phyloP scores from a whole-genome alignment of 1,140 invertebrate genomes.

The Temnothorax curvispinosus region DNA sequence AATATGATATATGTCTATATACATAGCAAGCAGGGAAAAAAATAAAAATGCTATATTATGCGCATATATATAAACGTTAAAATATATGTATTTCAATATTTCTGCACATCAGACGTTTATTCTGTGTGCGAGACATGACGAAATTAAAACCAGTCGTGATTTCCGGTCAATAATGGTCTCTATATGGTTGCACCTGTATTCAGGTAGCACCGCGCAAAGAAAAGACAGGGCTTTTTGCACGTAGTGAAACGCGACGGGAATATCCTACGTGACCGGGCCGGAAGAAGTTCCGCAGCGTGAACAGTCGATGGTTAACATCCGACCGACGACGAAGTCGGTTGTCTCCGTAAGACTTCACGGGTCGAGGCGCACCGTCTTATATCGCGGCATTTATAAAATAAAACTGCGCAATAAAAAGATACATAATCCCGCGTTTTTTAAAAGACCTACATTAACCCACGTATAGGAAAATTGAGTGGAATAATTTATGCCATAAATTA shows the following conservation, averaged over 20 bases:
- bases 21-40: neutral
- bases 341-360: slow-evolving; percentile 30
- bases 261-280: slow-evolving; percentile 76
- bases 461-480: slow-evolving; percentile 2
- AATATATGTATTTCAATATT: neutral
- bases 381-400: slow-evolving; percentile 10
- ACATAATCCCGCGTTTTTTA: neutral
- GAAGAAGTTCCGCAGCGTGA: slow-evolving; percentile 78
- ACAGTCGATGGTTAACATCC: slow-evolving; percentile 69
- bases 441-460: neutral
- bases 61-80: neutral
- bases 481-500: neutral
- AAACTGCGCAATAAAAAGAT: slow-evolving; percentile 9
- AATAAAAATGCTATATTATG: neutral
- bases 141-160: slow-evolving; percentile 47
- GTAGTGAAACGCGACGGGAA: slow-evolving; percentile 74
- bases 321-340: slow-evolving; percentile 22
- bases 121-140: neutral
- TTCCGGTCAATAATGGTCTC: slow-evolving; percentile 62
- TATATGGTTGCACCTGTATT: slow-evolving; percentile 55
- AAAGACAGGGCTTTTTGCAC: slow-evolving; percentile 50
- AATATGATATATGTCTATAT: neutral
- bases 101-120: neutral
- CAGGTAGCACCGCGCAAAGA: slow-evolving; percentile 55
- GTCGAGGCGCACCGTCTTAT: slow-evolving; percentile 14